Evolutionary conservation across 1,140 invertebrate genomes (phyloP).

Genomic region (Thaumetopoea pityocampa): DNA sequence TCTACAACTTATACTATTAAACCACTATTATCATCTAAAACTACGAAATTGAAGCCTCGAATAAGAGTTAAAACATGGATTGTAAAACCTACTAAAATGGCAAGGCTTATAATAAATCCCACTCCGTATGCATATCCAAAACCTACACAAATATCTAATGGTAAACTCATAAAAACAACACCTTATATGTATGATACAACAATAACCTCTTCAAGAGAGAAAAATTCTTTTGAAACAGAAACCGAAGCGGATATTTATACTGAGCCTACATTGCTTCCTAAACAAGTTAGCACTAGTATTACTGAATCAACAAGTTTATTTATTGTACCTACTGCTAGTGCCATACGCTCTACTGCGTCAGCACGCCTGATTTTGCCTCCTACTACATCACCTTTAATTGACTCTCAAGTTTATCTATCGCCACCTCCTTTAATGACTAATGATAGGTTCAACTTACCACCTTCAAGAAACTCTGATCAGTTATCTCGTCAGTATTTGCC

Average conservation of each 20-base stretch:
- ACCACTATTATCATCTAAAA: constrained; percentile 43
- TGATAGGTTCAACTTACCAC: constrained; percentile 40
- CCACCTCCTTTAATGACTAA: constrained; percentile 43
- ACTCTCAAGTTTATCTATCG: constrained; percentile 27
- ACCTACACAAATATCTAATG: constrained; percentile 23
- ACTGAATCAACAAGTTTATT: constrained; percentile 28
- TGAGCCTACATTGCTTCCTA: constrained; percentile 23
- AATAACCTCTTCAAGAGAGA: constrained; percentile 15
- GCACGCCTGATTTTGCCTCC: constrained; percentile 20
- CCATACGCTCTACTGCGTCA: constrained; percentile 19
- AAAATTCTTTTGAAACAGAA: constrained; percentile 14
- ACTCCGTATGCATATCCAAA: constrained; percentile 44
- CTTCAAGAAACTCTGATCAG: constrained; percentile 24
- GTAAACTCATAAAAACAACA: constrained; percentile 20
- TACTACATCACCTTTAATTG: constrained; percentile 22
- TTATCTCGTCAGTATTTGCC: constrained; percentile 42
- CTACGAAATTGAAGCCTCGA: constrained; percentile 50
- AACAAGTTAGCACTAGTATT: constrained; percentile 24
- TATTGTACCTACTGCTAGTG: constrained; percentile 25
- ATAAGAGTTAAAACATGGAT: constrained; percentile 68
- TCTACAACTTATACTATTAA: constrained; percentile 50
- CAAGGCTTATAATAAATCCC: constrained; percentile 37
- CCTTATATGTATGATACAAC: constrained; percentile 30
- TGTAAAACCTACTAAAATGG: constrained; percentile 51
- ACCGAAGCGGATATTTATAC: constrained; percentile 30